Evolutionary conservation across 2,797 vertebrate species (phyloP).

Genomic region (Sebastes itinus): DNA sequence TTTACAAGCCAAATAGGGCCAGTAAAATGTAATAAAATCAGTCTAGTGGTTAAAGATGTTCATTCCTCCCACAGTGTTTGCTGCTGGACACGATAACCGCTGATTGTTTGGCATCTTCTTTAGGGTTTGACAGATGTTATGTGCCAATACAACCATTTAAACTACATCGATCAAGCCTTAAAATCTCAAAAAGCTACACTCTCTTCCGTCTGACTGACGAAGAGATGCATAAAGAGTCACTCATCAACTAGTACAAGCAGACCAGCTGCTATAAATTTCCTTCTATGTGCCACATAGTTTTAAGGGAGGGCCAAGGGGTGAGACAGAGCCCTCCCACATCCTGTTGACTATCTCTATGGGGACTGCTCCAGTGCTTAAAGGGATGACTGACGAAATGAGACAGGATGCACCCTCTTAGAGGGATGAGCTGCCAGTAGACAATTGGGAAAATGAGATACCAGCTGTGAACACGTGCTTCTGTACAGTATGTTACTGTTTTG

Average conservation of each 20-base stretch:
- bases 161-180: neutral
- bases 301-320: neutral
- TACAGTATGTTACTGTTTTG: neutral
- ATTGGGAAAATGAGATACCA: neutral
- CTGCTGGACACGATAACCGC: neutral
- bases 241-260: neutral
- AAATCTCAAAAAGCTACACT: neutral
- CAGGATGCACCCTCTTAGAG: constrained; percentile 30
- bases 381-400: neutral
- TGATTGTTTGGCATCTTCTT: neutral
- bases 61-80: neutral
- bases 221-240: neutral
- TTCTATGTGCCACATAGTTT: neutral
- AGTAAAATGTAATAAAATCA: no score
- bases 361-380: constrained; percentile 20
- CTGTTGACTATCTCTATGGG: constrained; percentile 27
- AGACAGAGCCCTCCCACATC: constrained; percentile 47
- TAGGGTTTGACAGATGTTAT: neutral
- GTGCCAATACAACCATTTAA: neutral
- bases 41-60: no score
- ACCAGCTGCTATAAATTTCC: neutral
- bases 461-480: neutral
- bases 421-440: neutral
- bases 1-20: neutral
- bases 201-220: neutral